phyloP scores from a whole-genome alignment of 2,888 invertebrate genomes.

The Apoderus coryli region DNA sequence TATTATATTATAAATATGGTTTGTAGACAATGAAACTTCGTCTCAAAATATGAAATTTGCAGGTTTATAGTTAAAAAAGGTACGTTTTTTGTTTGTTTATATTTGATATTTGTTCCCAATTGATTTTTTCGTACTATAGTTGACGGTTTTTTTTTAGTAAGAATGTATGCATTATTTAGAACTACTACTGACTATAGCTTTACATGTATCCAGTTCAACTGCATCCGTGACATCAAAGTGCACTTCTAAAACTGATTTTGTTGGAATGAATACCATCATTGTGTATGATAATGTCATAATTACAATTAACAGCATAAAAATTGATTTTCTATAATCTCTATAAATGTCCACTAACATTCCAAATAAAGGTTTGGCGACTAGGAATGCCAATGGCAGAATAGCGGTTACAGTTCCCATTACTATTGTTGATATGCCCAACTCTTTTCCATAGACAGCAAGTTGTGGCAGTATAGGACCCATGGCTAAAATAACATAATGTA shows the following conservation, averaged over 20 bases:
- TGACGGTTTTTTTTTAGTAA: too few relatives aligned
- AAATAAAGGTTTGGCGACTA: constrained; percentile 60
- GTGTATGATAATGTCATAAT: constrained; percentile 52
- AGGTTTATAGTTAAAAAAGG: too few relatives aligned
- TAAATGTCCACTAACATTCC: constrained; percentile 65
- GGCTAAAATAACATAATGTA: too few relatives aligned
- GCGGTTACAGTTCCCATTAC: constrained; percentile 67
- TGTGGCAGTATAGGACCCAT: constrained; percentile 71
- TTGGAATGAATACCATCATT: constrained; percentile 53
- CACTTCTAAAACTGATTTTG: constrained; percentile 17
- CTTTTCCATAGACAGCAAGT: constrained; percentile 60
- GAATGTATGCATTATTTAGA: too few relatives aligned
- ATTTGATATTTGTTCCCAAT: too few relatives aligned
- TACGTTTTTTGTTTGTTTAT: too few relatives aligned
- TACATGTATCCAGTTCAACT: constrained; percentile 26
- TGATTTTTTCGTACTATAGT: too few relatives aligned
- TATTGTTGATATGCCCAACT: constrained; percentile 59
- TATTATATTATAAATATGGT: too few relatives aligned
- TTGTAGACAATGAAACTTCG: too few relatives aligned
- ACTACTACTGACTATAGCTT: constrained; percentile 28
- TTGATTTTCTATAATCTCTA: constrained; percentile 49
- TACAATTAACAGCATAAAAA: constrained; percentile 52
- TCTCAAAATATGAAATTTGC: too few relatives aligned
- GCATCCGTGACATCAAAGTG: constrained; percentile 19
- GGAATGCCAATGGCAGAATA: constrained; percentile 59